Percentiles rank a stretch among this genome's conserved stretches.
These are phyloP conservation scores for Spodoptera littoralis DNA, from an alignment of 2,888 invertebrate species.

Conservation along the genomic window DNA sequence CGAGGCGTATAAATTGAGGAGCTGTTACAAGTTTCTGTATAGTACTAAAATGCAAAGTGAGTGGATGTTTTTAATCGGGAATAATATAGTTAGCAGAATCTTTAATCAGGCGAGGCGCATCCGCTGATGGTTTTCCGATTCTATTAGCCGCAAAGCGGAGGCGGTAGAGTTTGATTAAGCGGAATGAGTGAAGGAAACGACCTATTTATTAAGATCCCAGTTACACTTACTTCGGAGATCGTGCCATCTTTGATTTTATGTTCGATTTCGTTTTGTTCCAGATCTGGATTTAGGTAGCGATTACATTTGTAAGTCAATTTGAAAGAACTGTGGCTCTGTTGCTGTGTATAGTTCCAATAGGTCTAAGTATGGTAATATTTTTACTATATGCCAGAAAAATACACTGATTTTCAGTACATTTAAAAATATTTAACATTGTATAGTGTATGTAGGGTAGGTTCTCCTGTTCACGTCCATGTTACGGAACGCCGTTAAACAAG, in stretches of 20 bases:
- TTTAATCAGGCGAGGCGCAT: conserved; percentile 74
- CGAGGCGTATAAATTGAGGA: conserved; percentile 39
- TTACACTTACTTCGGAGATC: conserved; percentile 43
- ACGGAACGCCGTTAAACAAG: too few species aligned
- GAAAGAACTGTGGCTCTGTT: too few species aligned
- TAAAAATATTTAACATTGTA: too few species aligned
- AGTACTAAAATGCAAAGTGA: conserved; percentile 34
- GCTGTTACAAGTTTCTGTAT: conserved; percentile 30
- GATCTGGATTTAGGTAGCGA: conserved; percentile 20
- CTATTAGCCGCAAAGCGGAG: conserved; percentile 78
- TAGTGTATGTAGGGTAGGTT: too few species aligned
- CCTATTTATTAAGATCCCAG: conserved; percentile 65
- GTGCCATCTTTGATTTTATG: conserved; percentile 38
- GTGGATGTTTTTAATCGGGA: conserved; percentile 61
- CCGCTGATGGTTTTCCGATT: conserved; percentile 84
- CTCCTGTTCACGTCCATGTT: too few species aligned
- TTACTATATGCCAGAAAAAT: too few species aligned
- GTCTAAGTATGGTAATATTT: too few species aligned
- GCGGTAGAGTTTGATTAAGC: conserved; percentile 73
- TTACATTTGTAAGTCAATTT: conserved; percentile 39
- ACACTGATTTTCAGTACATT: too few species aligned
- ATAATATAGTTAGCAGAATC: conserved; percentile 71
- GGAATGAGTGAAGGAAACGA: conserved; percentile 71
- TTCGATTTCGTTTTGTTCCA: conserved; percentile 25
- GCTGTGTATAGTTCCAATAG: too few species aligned